phyloP scores from a whole-genome alignment of 2,113 vertebrate genomes.

The Clinocottus analis region DNA sequence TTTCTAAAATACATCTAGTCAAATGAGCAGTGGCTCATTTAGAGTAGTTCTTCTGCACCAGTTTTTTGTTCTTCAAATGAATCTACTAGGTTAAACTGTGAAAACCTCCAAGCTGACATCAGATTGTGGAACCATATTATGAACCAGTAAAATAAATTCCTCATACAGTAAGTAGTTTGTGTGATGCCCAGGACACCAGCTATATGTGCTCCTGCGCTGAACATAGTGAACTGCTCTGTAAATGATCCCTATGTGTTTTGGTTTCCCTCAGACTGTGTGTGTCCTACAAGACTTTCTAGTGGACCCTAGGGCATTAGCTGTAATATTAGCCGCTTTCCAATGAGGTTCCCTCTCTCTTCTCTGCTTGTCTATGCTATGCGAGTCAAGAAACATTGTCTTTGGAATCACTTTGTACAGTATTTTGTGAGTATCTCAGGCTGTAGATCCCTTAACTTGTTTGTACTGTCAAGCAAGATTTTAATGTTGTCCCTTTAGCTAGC shows the following conservation, averaged over 20 bases:
- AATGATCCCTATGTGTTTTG: conserved; percentile 75
- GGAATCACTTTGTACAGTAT: conserved; percentile 40
- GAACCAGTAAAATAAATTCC: conserved; percentile 17
- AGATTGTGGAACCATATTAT: conserved; percentile 25
- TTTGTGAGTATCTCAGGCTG: conserved; percentile 38
- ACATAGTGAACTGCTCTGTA: conserved; percentile 60
- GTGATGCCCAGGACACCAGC: conserved; percentile 37
- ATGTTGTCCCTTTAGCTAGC: conserved; percentile 31
- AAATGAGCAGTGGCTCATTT: conserved; percentile 30
- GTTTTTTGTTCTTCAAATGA: conserved; percentile 19
- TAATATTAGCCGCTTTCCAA: conserved; percentile 71
- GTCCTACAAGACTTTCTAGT: conserved; percentile 68
- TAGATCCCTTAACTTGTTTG: conserved; percentile 35
- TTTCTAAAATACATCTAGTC: conserved; percentile 25
- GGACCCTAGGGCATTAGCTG: conserved; percentile 70
- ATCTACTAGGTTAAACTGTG: conserved; percentile 14
- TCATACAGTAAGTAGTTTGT: conserved; percentile 30
- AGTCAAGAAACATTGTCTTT: conserved; percentile 58
- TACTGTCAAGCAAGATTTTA: background rate
- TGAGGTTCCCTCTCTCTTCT: conserved; percentile 47
- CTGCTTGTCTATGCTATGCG: conserved; percentile 46
- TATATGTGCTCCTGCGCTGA: conserved; percentile 47
- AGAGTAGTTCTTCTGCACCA: conserved; percentile 24
- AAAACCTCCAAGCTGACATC: conserved; percentile 21
- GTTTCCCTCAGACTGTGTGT: conserved; percentile 70